These are phyloP conservation scores for Nanorana parkeri DNA, from an alignment of 2,113 vertebrate species.

Conservation along the genomic window DNA sequence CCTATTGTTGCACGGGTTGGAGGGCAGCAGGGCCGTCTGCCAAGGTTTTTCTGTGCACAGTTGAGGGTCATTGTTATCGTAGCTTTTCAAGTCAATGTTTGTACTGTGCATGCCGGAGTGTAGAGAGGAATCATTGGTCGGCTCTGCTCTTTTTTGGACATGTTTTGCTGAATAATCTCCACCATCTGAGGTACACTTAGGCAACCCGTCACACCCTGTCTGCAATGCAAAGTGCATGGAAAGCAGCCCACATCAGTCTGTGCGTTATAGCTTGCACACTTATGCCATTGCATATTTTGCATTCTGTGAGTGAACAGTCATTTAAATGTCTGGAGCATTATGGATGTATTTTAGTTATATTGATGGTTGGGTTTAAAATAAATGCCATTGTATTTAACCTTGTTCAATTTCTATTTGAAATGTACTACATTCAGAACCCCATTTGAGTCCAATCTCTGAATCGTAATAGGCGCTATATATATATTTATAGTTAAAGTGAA, in stretches of 20 bases:
- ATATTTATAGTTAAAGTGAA: no score
- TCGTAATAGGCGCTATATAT: no score
- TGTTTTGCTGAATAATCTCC: neutral
- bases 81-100: conserved; percentile 17
- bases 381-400: no score
- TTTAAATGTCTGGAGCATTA: no score
- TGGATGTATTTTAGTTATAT: no score
- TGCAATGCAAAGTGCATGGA: conserved; percentile 25
- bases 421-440: no score
- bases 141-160: neutral
- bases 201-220: neutral
- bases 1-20: neutral
- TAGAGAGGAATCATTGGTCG: conserved; percentile 13
- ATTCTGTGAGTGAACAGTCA: no score
- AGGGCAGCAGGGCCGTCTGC: conserved; percentile 14
- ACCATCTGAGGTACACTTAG: neutral
- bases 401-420: no score
- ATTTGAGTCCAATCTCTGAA: no score
- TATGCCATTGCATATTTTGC: no score
- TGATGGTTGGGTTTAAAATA: no score
- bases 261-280: no score
- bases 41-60: conserved; percentile 10
- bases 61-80: conserved; percentile 30
- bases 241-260: neutral
- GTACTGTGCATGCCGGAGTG: conserved; percentile 13